A percentile compares a stretch with the other conserved stretches of the same genome.
phyloP scores from a whole-genome alignment of 2,888 invertebrate species.

The Mantis religiosa region DNA sequence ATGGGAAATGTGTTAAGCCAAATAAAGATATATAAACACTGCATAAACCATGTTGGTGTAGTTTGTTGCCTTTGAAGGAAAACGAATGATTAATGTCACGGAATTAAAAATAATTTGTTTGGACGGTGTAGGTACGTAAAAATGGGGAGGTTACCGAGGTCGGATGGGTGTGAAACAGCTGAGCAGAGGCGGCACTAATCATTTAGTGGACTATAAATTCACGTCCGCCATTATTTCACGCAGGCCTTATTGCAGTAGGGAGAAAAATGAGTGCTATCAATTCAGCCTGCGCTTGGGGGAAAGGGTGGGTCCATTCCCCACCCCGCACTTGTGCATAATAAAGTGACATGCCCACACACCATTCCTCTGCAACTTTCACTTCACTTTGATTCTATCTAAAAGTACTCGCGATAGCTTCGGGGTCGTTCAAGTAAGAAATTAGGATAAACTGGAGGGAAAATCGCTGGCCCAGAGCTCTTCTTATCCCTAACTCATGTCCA shows the following conservation, averaged over 20 bases:
- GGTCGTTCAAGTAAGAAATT: neutral
- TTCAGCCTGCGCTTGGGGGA: neutral
- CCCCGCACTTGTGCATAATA: neutral
- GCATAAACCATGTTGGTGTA: neutral
- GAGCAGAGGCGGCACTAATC: constrained; percentile 9
- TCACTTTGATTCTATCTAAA: neutral
- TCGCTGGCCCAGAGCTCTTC: neutral
- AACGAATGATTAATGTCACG: neutral
- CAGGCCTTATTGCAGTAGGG: constrained; percentile 13
- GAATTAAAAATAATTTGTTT: neutral
- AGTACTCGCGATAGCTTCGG: neutral
- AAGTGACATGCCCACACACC: neutral
- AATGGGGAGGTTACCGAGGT: constrained; percentile 5
- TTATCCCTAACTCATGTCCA: neutral
- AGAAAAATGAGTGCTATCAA: constrained; percentile 18
- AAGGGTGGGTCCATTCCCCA: neutral
- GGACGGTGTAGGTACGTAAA: neutral
- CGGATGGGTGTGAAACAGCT: constrained; percentile 16
- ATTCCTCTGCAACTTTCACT: neutral
- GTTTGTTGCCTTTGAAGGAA: neutral
- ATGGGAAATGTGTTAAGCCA: neutral
- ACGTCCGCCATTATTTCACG: constrained; percentile 24
- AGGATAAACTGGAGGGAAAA: neutral
- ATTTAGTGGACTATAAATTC: constrained; percentile 21
- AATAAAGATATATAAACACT: neutral